Percentiles rank a stretch among this genome's conserved stretches.
These are phyloP conservation scores for Morbakka virulenta DNA, from an alignment of 30 jellyfish, hydroid and myxozoan species.

Conservation along the genomic window DNA sequence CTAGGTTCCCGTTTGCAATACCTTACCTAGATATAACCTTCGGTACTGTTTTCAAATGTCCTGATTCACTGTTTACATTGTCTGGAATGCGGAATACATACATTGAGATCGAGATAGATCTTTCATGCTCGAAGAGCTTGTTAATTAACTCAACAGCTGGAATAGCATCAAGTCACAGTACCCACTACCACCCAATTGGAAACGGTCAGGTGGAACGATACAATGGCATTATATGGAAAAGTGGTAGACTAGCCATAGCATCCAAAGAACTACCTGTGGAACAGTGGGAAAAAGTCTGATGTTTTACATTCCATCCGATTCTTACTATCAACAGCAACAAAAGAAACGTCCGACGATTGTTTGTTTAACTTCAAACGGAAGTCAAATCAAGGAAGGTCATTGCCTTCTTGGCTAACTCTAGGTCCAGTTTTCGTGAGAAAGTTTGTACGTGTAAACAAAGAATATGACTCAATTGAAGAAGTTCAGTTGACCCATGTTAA, in stretches of 20 bases:
- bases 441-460: too few relatives aligned
- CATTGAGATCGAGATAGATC: slow-evolving; percentile 68
- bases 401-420: slow-evolving; percentile 74
- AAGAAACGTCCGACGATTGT: slow-evolving; percentile 65
- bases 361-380: slow-evolving; percentile 15
- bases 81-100: slow-evolving; percentile 47
- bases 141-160: slow-evolving; percentile 33
- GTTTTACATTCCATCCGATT: slow-evolving; percentile 71
- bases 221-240: too few relatives aligned
- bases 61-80: slow-evolving; percentile 10
- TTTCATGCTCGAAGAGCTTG: slow-evolving; percentile 37
- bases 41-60: slow-evolving; percentile 38
- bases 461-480: too few relatives aligned
- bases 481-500: too few relatives aligned
- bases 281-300: too few relatives aligned
- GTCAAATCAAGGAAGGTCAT: slow-evolving; percentile 27
- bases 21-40: slow-evolving; percentile 10
- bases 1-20: too few relatives aligned
- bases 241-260: too few relatives aligned
- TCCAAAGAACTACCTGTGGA: too few relatives aligned
- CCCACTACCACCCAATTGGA: too few relatives aligned
- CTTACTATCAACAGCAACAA: slow-evolving; percentile 65
- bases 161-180: slow-evolving; percentile 51
- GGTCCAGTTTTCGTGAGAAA: too few relatives aligned
- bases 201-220: too few relatives aligned